Percentiles rank a stretch among this genome's conserved stretches.
Evolutionary conservation across 2,888 invertebrate genomes (phyloP).

Genomic region (Syritta pipiens): DNA sequence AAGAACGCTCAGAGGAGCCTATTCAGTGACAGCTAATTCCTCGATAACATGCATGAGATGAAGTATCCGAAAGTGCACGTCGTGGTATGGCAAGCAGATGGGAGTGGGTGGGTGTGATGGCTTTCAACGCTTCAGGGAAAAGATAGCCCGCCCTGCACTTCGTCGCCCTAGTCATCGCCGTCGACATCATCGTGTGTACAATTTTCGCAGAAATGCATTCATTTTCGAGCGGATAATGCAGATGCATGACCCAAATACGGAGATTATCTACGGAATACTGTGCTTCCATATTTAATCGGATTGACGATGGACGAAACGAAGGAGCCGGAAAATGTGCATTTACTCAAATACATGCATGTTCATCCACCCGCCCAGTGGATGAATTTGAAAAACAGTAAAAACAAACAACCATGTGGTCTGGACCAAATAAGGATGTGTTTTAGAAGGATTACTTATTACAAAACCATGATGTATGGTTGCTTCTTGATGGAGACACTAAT

Average conservation of each 20-base stretch:
- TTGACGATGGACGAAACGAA: background rate
- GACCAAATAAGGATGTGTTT: constrained; percentile 1
- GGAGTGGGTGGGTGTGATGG: too few species aligned
- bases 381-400: too few species aligned
- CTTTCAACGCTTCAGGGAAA: background rate
- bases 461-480: constrained; percentile 1
- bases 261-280: constrained; percentile 37
- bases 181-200: constrained; percentile 1
- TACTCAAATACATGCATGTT: background rate
- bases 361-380: background rate
- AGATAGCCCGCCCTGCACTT: background rate
- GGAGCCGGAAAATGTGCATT: background rate
- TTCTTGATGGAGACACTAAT: background rate
- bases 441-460: constrained; percentile 1
- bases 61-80: constrained; percentile 29
- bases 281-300: constrained; percentile 11
- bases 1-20: constrained; percentile 10
- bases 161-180: background rate
- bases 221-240: constrained; percentile 50
- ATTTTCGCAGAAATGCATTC: constrained; percentile 36
- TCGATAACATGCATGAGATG: constrained; percentile 25
- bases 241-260: constrained; percentile 58
- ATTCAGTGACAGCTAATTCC: constrained; percentile 33
- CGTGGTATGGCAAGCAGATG: background rate
- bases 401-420: background rate